Evolutionary conservation across 2,797 vertebrate genomes (phyloP), one percentile per base, ranked within the genome.

Genomic region (Alosa sapidissima): DNA sequence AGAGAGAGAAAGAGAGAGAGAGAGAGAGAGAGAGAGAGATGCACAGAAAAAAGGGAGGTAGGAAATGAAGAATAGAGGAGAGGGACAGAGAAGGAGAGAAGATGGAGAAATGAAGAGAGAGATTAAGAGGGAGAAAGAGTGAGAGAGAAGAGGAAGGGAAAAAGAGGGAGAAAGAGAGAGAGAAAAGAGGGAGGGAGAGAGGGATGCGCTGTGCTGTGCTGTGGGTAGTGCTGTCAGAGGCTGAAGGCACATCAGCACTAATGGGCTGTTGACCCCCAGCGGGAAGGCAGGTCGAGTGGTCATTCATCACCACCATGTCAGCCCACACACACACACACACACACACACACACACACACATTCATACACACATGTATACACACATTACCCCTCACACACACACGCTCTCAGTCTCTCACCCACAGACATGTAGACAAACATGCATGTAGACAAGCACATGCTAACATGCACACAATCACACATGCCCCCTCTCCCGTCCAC

Each of bases 241-340:
- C 91, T 91, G 68, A 84, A 91, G 88, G 91, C 91, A 90, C 86
- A 87, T 93, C 90, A 89, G 91, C 88, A 88, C 91, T 93, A 95
- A 95, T 95, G 92, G 93, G 90, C 91, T 93, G 90, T 94, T 95
- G 93, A 94, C 94, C 94, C 92, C 88, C 88, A 90, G 84, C 86
- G 88, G 82, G 89, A 82, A 86, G 89, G 60, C 52, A 86, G 92
- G 93, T 88, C 60, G 91, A 92, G 93, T 90, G 89, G 91, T 91
- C 91, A 92, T 95, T 93, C 88, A 94, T 96, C 94, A 94, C 85
- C 87, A 87, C 81, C 24, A 65, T 65, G 60, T 65, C 60, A 65
- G 7, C 60, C 1, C 60, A 65, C 60, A 24, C 60, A 65, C 62
- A 65, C n/a, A 28, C 60, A 24, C 58, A 24, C 58, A 62, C 21